A percentile compares a stretch with the other conserved stretches of the same genome.
Evolutionary conservation across 1,140 invertebrate species (phyloP).

Genomic region (Plodia interpunctella): DNA sequence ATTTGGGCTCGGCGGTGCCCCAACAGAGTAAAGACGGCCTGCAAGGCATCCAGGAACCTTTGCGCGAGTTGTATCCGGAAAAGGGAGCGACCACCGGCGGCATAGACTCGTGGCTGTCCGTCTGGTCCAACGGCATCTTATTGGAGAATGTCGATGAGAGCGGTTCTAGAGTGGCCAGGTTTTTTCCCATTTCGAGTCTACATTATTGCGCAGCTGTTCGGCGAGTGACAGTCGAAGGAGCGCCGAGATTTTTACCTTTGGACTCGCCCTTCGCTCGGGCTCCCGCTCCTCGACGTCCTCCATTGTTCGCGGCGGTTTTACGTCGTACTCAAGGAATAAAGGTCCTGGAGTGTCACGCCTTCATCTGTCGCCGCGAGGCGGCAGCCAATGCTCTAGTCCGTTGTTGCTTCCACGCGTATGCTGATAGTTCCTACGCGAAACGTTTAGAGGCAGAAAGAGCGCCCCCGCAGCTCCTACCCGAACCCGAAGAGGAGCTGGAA

Average conservation of each 20-base stretch:
- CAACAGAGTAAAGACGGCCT: conserved; percentile 98
- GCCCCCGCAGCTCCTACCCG: conserved; percentile 74
- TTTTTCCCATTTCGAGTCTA: conserved; percentile 97
- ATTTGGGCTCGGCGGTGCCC: conserved; percentile 97
- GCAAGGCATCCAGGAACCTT: conserved; percentile 97
- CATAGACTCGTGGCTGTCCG: conserved; percentile 97
- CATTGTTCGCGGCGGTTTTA: conserved; percentile 97
- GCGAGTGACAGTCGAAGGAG: conserved; percentile 84
- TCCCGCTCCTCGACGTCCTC: conserved; percentile 92
- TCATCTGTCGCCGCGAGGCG: conserved; percentile 97
- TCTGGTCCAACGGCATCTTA: conserved; percentile 97
- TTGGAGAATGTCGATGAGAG: conserved; percentile 98
- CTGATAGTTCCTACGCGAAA: conserved; percentile 94
- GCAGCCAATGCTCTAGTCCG: conserved; percentile 95
- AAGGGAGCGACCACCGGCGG: conserved; percentile 92
- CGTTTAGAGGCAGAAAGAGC: conserved; percentile 81
- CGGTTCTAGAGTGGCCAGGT: conserved; percentile 94
- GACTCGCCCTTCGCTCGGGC: conserved; percentile 96
- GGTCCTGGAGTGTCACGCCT: conserved; percentile 99
- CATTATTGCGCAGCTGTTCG: conserved; percentile 99
- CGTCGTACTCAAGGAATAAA: conserved; percentile 98
- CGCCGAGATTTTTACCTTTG: conserved; percentile 94
- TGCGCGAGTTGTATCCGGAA: conserved; percentile 97
- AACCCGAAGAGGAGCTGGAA: conserved; percentile 84
- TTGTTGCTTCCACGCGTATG: conserved; percentile 97